A percentile compares a stretch with the other conserved stretches of the same genome.
Evolutionary conservation across 2,888 invertebrate genomes (phyloP).

Genomic region (Andrena marginata): DNA sequence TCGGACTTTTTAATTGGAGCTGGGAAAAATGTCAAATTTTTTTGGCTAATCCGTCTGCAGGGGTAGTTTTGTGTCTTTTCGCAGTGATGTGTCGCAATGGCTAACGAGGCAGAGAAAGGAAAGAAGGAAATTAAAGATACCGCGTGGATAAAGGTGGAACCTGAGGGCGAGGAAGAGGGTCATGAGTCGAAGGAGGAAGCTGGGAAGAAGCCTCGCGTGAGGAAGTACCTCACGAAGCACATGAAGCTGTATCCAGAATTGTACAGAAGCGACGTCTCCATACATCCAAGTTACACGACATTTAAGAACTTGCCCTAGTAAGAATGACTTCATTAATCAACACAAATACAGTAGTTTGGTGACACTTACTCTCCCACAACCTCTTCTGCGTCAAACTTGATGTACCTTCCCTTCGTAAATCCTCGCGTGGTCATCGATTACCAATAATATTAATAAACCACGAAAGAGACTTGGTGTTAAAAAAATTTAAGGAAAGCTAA

Average conservation of each 20-base stretch:
- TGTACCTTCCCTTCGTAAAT: too few relatives aligned
- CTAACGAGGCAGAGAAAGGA: neutral
- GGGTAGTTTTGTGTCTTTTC: neutral
- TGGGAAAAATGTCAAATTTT: too few relatives aligned
- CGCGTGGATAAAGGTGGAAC: neutral
- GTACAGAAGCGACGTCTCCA: constrained; percentile 87
- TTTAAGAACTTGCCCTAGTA: constrained; percentile 87
- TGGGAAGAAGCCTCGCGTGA: constrained; percentile 38
- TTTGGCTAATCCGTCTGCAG: too few relatives aligned
- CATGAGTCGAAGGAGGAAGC: constrained; percentile 12
- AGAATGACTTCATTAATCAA: constrained; percentile 77
- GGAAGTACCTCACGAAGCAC: constrained; percentile 70
- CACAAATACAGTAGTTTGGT: neutral
- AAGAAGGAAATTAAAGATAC: neutral
- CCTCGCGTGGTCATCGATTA: too few relatives aligned
- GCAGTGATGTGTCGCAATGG: constrained; percentile 20
- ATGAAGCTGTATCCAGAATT: constrained; percentile 85
- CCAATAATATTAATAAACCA: too few relatives aligned
- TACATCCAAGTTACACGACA: constrained; percentile 88
- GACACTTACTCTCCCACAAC: too few relatives aligned
- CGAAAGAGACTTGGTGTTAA: too few relatives aligned
- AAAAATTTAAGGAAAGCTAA: too few relatives aligned
- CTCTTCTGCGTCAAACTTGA: too few relatives aligned
- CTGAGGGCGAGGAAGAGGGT: neutral
- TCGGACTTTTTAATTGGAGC: too few relatives aligned